These are phyloP conservation scores for Prorops nasuta DNA, from an alignment of 1,140 invertebrate genomes.

Conservation along the genomic window DNA sequence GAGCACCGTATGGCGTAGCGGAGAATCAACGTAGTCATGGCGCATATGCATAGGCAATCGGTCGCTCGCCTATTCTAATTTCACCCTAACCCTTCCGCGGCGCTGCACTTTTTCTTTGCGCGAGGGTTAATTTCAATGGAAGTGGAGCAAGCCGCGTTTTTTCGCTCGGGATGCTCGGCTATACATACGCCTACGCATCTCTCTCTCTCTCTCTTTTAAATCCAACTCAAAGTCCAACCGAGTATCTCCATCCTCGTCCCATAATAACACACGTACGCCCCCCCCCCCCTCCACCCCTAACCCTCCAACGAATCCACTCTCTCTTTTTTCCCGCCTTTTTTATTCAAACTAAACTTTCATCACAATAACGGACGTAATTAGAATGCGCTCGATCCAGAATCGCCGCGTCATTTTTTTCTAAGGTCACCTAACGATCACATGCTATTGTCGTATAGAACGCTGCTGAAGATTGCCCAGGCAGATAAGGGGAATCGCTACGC, in stretches of 20 bases:
- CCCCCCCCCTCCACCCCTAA: no score
- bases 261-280: no score
- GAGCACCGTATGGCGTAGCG: slow-evolving; percentile 40
- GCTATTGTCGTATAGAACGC: slow-evolving; percentile 18
- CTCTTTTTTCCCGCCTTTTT: background rate
- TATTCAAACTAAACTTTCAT: background rate
- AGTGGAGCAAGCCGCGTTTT: slow-evolving; percentile 12
- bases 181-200: slow-evolving; percentile 41
- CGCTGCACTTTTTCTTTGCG: slow-evolving; percentile 38
- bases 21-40: slow-evolving; percentile 49
- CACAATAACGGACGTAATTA: background rate
- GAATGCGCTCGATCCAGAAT: slow-evolving; percentile 2
- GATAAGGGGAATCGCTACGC: slow-evolving; percentile 28
- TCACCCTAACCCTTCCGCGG: slow-evolving; percentile 29
- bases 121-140: slow-evolving; percentile 56
- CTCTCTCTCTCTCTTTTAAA: slow-evolving; percentile 7
- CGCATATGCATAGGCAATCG: slow-evolving; percentile 42
- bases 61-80: slow-evolving; percentile 44
- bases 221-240: background rate
- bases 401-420: slow-evolving; percentile 28
- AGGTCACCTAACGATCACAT: slow-evolving; percentile 13
- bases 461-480: background rate
- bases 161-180: slow-evolving; percentile 19
- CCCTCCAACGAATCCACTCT: slow-evolving; percentile 1
- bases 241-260: no score